These are phyloP conservation scores for Platysteira castanea DNA, from an alignment of 2,113 vertebrate species.

Conservation along the genomic window DNA sequence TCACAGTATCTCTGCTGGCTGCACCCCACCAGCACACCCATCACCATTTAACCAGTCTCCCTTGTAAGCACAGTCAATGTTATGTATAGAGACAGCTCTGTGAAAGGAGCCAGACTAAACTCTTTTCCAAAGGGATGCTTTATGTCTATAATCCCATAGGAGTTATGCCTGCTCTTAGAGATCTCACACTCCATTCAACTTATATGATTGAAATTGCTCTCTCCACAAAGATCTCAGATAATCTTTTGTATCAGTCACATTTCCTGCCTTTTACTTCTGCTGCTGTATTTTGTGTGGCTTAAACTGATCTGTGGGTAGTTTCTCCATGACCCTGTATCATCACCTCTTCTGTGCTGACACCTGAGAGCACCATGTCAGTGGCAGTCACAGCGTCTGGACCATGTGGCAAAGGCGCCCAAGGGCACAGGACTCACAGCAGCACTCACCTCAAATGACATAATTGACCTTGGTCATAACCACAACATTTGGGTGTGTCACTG, in stretches of 20 bases:
- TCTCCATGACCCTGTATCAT: neutral
- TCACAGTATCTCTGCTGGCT: neutral
- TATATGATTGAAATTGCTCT: neutral
- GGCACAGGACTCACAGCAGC: neutral
- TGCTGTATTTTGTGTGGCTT: neutral
- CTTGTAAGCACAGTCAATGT: neutral
- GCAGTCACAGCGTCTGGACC: neutral
- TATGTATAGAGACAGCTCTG: neutral
- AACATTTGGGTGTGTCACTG: neutral
- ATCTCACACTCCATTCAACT: neutral
- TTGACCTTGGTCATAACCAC: neutral
- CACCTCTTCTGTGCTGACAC: neutral
- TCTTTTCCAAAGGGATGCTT: neutral
- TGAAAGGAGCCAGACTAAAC: neutral
- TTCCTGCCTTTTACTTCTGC: neutral
- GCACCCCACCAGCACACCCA: neutral
- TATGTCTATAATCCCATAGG: neutral
- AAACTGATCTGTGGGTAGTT: neutral
- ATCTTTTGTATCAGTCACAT: neutral
- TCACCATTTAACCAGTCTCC: neutral
- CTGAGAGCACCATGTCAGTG: neutral
- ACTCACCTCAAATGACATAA: neutral
- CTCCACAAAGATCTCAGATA: neutral
- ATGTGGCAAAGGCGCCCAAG: neutral
- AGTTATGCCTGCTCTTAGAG: neutral